Conservation (phyloP, 2,888 invertebrate genomes). For the Gerris lacustris region DNA sequence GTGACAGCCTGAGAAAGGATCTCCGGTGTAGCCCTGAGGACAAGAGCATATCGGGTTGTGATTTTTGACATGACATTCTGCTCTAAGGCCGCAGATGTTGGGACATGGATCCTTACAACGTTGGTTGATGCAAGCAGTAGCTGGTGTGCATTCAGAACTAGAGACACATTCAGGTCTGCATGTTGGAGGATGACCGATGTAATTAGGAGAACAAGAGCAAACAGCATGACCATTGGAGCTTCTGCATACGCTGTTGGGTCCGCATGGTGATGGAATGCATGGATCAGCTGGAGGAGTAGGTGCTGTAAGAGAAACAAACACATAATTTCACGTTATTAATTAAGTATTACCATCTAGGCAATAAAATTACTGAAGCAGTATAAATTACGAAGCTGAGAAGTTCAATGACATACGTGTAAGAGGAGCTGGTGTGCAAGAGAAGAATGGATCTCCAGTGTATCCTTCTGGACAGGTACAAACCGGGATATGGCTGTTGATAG, state of each 20-base stretch:
- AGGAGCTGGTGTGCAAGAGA: slow-evolving; percentile 49
- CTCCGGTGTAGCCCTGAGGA: slow-evolving; percentile 69
- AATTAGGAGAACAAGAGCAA: slow-evolving; percentile 69
- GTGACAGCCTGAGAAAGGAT: slow-evolving; percentile 69
- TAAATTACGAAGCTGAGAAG: neutral
- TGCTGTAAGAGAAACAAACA: slow-evolving; percentile 30
- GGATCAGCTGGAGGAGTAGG: slow-evolving; percentile 48
- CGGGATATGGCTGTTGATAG: slow-evolving; percentile 65
- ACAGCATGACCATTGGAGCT: slow-evolving; percentile 67
- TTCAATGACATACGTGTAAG: slow-evolving; percentile 32
- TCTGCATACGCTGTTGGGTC: slow-evolving; percentile 74
- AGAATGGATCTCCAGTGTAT: slow-evolving; percentile 71
- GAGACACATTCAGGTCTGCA: slow-evolving; percentile 77
- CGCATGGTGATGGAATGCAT: slow-evolving; percentile 74
- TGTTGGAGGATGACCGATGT: slow-evolving; percentile 62
- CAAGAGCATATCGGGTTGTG: slow-evolving; percentile 82
- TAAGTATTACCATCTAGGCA: neutral
- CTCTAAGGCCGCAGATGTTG: slow-evolving; percentile 73
- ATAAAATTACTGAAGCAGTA: neutral
- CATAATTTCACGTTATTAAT: neutral
- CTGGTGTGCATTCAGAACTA: slow-evolving; percentile 70
- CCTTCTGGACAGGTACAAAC: slow-evolving; percentile 62
- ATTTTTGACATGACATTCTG: slow-evolving; percentile 68
- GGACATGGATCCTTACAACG: slow-evolving; percentile 80
- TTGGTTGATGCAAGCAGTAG: slow-evolving; percentile 71